These are phyloP conservation scores for Solenodon paradoxus DNA, from an alignment of 2,113 vertebrate genomes.

Conservation along the genomic window DNA sequence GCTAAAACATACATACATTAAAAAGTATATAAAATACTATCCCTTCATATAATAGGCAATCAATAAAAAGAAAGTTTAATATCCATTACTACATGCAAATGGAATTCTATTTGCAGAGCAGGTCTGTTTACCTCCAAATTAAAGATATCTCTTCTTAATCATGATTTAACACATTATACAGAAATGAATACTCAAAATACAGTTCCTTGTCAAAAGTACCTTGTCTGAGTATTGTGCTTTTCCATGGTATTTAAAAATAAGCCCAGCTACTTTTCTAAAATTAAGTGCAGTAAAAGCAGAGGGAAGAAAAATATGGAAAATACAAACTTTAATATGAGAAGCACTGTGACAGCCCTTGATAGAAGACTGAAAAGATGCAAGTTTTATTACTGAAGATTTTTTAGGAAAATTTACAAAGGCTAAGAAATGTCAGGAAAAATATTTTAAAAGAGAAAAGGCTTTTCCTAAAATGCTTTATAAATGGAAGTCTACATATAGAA, in stretches of 20 bases:
- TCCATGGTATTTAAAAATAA: background rate
- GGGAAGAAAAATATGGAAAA: background rate
- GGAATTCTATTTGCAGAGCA: background rate
- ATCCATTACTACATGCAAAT: background rate
- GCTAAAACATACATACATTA: slow-evolving; percentile 80
- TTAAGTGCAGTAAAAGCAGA: background rate
- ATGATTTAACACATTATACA: background rate
- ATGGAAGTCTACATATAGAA: background rate
- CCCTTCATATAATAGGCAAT: background rate
- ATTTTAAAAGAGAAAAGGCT: background rate
- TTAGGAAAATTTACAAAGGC: slow-evolving; percentile 6
- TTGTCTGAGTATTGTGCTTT: background rate
- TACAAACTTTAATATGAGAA: background rate
- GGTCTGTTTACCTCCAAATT: background rate
- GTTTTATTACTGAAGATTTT: background rate
- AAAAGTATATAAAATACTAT: slow-evolving; percentile 20
- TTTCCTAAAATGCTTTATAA: slow-evolving; percentile 31
- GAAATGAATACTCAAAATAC: background rate
- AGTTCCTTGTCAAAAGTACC: background rate
- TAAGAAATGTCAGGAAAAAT: slow-evolving; percentile 7
- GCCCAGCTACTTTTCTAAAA: background rate
- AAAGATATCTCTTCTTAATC: background rate
- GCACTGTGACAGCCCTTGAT: background rate
- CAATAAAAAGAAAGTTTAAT: background rate
- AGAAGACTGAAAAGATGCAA: background rate